phyloP scores from a whole-genome alignment of 2,797 vertebrate genomes.

The Oceanodroma leucorhoa region DNA sequence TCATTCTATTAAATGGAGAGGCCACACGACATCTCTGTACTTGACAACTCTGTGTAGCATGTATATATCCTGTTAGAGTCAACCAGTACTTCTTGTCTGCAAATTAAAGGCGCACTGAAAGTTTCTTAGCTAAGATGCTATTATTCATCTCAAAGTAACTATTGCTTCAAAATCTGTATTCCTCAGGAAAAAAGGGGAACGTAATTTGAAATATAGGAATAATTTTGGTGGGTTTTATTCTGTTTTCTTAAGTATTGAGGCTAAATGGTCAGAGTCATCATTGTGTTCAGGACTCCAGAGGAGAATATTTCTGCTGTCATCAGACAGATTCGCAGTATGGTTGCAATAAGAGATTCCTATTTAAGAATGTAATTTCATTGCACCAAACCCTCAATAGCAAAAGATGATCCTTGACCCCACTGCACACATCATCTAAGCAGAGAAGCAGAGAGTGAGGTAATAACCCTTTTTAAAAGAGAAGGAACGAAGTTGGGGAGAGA shows the following conservation, averaged over 20 bases:
- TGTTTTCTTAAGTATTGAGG: neutral
- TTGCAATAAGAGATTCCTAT: neutral
- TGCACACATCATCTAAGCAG: neutral
- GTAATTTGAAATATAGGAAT: neutral
- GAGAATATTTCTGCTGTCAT: neutral
- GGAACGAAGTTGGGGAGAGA: rapidly evolving
- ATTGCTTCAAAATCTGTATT: neutral
- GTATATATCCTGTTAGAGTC: neutral
- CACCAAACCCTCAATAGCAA: neutral
- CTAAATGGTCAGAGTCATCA: neutral
- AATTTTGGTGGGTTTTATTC: neutral
- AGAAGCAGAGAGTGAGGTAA: neutral
- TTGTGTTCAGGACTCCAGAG: neutral
- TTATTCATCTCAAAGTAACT: neutral
- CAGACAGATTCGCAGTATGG: neutral
- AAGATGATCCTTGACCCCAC: neutral
- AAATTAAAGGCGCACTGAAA: neutral
- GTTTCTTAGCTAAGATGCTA: neutral
- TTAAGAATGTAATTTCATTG: neutral
- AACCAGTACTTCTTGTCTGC: neutral
- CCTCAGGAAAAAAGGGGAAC: neutral
- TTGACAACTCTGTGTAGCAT: neutral
- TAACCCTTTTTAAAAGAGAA: neutral
- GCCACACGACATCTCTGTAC: neutral
- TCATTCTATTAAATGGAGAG: neutral